Percentiles rank a stretch among this genome's conserved stretches.
These are phyloP conservation scores for Melanotaenia duboulayi DNA, from an alignment of 2,113 vertebrate genomes.

Conservation along the genomic window DNA sequence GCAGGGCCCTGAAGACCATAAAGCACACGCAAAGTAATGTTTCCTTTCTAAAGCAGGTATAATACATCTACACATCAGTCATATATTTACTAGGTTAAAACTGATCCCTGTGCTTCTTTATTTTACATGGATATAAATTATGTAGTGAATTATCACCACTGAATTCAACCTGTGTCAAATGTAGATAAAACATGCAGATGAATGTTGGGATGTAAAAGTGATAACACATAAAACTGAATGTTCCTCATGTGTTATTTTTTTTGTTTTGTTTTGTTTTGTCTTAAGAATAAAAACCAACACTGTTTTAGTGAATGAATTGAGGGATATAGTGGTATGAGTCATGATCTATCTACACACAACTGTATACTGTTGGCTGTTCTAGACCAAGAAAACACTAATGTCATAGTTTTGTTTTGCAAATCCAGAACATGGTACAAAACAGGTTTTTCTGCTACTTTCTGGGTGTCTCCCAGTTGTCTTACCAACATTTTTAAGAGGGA, in stretches of 20 bases:
- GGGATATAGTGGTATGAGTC: conserved; percentile 22
- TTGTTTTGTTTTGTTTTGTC: too few species aligned
- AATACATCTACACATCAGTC: too few species aligned
- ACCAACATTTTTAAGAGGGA: conserved; percentile 31
- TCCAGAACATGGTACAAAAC: conserved; percentile 51
- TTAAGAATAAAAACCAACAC: background rate
- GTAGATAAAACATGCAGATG: conserved; percentile 9
- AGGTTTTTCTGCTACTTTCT: conserved; percentile 53
- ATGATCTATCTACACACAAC: conserved; percentile 31
- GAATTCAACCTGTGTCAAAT: background rate
- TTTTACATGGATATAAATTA: conserved; percentile 2
- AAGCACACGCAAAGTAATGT: background rate
- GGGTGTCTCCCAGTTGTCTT: conserved; percentile 26
- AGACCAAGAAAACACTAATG: conserved; percentile 43
- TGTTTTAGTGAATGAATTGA: background rate
- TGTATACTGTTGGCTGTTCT: background rate
- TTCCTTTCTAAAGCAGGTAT: too few species aligned
- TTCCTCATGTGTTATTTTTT: conserved; percentile 21
- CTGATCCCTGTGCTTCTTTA: background rate
- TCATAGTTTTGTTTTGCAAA: conserved; percentile 15
- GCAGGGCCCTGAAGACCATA: background rate
- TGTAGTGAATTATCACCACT: background rate
- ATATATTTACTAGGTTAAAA: background rate
- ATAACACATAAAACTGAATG: conserved; percentile 14
- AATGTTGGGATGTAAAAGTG: conserved; percentile 29